Conservation (phyloP, 2,888 invertebrate species). For the Magallana nippona region DNA sequence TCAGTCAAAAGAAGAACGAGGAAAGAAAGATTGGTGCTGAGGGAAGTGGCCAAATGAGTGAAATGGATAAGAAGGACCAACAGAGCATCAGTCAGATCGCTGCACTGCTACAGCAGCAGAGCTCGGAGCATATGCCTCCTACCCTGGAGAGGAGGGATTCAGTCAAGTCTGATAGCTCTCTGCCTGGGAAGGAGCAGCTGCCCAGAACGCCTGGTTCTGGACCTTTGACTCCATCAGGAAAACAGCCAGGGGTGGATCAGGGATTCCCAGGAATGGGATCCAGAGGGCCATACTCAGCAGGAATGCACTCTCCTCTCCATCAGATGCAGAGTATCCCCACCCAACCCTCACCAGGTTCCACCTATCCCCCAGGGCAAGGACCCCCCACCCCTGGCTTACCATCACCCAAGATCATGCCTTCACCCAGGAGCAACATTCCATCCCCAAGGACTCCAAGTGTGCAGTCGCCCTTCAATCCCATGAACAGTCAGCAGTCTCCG, state of each 20-base stretch:
- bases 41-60: slow-evolving; percentile 45
- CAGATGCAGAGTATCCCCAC: slow-evolving; percentile 52
- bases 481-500: slow-evolving; percentile 66
- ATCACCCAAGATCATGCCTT: slow-evolving; percentile 69
- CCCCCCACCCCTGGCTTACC: slow-evolving; percentile 63
- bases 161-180: slow-evolving; percentile 49
- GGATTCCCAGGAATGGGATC: slow-evolving; percentile 53
- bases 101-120: slow-evolving; percentile 67
- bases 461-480: slow-evolving; percentile 67
- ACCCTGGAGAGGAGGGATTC: slow-evolving; percentile 53
- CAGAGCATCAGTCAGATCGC: slow-evolving; percentile 69
- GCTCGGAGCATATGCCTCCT: slow-evolving; percentile 53
- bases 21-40: slow-evolving; percentile 52
- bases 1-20: slow-evolving; percentile 73
- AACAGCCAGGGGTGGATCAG: slow-evolving; percentile 43
- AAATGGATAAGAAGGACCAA: slow-evolving; percentile 54
- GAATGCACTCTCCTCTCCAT: slow-evolving; percentile 65
- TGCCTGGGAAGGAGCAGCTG: slow-evolving; percentile 49
- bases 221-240: slow-evolving; percentile 58
- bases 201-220: slow-evolving; percentile 56
- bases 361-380: slow-evolving; percentile 44
- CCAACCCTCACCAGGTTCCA: slow-evolving; percentile 56
- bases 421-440: slow-evolving; percentile 69
- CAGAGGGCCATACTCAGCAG: slow-evolving; percentile 57
- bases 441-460: slow-evolving; percentile 74